Evolutionary conservation across 1,140 invertebrate genomes (phyloP).

Genomic region (Drosophila miranda): DNA sequence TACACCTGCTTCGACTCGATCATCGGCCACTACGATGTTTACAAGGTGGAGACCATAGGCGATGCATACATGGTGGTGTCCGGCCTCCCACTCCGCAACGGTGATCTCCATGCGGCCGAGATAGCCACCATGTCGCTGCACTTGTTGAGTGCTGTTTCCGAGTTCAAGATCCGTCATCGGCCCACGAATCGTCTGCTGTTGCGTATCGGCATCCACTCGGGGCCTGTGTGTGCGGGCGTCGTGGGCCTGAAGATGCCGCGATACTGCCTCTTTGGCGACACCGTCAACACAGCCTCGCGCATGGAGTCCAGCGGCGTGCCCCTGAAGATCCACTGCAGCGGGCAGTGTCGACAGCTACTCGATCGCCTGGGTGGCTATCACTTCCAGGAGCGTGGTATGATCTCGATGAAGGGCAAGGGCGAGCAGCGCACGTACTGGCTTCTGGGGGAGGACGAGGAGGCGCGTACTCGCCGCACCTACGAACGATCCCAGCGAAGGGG

Average conservation of each 20-base stretch:
- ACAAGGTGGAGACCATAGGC: slow-evolving; percentile 96
- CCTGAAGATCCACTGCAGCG: slow-evolving; percentile 93
- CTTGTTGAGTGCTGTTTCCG: slow-evolving; percentile 90
- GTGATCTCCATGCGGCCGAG: slow-evolving; percentile 93
- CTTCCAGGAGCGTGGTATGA: slow-evolving; percentile 88
- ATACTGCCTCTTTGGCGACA: slow-evolving; percentile 97
- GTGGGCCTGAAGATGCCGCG: slow-evolving; percentile 98
- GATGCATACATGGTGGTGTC: slow-evolving; percentile 95
- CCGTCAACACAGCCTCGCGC: slow-evolving; percentile 95
- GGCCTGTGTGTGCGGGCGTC: slow-evolving; percentile 87
- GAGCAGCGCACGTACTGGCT: slow-evolving; percentile 94
- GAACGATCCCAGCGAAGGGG: slow-evolving; percentile 83
- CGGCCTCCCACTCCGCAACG: slow-evolving; percentile 92
- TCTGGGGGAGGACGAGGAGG: slow-evolving; percentile 87
- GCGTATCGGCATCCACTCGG: slow-evolving; percentile 96
- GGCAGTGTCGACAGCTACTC: slow-evolving; percentile 88
- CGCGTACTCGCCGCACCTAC: slow-evolving; percentile 83
- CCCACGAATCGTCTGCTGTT: slow-evolving; percentile 92
- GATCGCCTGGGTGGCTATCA: slow-evolving; percentile 91
- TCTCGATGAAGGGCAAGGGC: slow-evolving; percentile 94
- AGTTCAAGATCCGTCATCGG: slow-evolving; percentile 93
- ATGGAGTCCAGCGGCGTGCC: slow-evolving; percentile 97
- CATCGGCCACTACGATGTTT: slow-evolving; percentile 95
- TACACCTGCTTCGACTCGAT: slow-evolving; percentile 97
- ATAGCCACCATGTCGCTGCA: slow-evolving; percentile 96